phyloP scores from a whole-genome alignment of 2,113 vertebrate species.

The Xenus cinereus region DNA sequence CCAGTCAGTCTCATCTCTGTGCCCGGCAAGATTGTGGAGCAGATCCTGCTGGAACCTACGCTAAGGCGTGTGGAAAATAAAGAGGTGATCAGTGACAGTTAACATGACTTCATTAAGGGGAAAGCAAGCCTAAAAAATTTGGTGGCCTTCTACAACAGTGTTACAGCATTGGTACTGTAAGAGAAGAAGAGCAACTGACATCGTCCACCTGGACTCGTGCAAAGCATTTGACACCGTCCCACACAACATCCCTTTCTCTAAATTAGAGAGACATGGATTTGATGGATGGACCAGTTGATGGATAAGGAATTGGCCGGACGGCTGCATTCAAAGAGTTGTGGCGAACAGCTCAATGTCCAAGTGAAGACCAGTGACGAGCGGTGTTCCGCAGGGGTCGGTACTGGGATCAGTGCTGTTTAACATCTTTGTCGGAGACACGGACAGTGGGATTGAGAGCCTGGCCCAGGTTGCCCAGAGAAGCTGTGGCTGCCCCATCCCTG shows the following conservation, averaged over 20 bases:
- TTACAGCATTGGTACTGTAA: background rate
- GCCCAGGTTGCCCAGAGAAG: background rate
- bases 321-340: background rate
- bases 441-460: background rate
- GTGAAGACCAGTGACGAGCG: background rate
- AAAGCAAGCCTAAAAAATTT: background rate
- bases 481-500: background rate
- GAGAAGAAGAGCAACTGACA: background rate
- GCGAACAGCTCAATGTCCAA: background rate
- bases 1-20: background rate
- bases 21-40: background rate
- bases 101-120: background rate
- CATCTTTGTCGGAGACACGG: background rate
- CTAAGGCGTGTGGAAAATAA: background rate
- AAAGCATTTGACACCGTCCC: background rate
- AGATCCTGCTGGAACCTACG: background rate
- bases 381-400: background rate
- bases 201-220: background rate
- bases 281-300: background rate
- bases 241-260: background rate
- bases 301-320: background rate
- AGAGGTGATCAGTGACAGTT: background rate
- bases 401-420: background rate
- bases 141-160: background rate
- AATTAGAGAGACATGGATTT: background rate